Base-by-base conservation (phyloP, 1,140 invertebrate genomes). In the Drosophila asahinai region DNA sequence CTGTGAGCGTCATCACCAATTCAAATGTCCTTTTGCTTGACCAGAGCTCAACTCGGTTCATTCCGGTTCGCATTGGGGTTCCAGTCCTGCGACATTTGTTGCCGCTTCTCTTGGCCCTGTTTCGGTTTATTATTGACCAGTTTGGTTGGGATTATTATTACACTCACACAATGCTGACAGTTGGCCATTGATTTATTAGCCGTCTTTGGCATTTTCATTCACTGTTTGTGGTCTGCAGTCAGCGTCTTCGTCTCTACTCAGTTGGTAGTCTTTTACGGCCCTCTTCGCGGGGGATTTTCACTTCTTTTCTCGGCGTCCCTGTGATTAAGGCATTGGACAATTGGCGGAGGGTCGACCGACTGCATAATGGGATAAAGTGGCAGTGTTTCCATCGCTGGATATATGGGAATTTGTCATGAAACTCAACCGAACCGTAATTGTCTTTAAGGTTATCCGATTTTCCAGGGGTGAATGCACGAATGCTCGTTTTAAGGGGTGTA, bases 141-240 rank as follows among this genome's bases (percentile, higher is more conserved):
- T 79, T 87, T 83, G 64, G 65, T 70, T 75, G 14, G 81, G 77
- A 89, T 89, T 89, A 89, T 89, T 89, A 89, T 89, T 89, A 84
- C 86, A 59, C 83, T 71, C 83, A 75, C 77, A 87, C 84, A 89
- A 87, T 87, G 67, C 81, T 90, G 86, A 89, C 84, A 89, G 86
- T 89, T 89, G 86, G 62, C 77, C 48, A 89, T 89, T 89, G 84
- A 89, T 89, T 89, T 89, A 89, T 89, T 89, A 90, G 86, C 84
- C 54, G 51, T 72, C 59, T 67, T 71, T 71, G 61, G 62, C 62
- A 64, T 74, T 89, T 82, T 66, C 77, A 62, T 68, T 81, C 66
- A 58, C 62, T 83, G 63, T 81, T 78, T 86, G 82, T 77, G 78
- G 74, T 81, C 75, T 67, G 52, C 57, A 30, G 40, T 45, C 45